phyloP scores from a whole-genome alignment of 2,797 vertebrate genomes.

The Eidolon dupreanum region DNA sequence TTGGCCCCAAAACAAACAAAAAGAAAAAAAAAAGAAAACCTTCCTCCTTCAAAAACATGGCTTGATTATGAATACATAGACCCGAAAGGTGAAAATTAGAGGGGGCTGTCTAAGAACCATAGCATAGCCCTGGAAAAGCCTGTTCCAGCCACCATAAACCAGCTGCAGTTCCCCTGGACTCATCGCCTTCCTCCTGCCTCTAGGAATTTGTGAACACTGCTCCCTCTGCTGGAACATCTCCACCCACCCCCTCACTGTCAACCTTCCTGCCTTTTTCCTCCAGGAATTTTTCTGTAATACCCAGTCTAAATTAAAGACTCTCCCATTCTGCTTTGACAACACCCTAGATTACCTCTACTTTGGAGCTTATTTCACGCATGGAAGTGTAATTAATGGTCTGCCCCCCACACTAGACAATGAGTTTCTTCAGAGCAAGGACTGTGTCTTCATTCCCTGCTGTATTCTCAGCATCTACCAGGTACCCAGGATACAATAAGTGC shows the following conservation, averaged over 20 bases:
- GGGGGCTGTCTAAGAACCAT: background rate
- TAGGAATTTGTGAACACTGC: background rate
- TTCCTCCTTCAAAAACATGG: constrained; percentile 21
- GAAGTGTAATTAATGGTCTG: background rate
- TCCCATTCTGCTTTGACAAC: background rate
- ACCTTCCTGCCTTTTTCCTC: background rate
- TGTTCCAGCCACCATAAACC: background rate
- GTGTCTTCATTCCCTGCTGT: background rate
- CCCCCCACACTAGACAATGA: background rate
- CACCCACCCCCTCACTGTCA: background rate
- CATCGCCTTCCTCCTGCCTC: background rate
- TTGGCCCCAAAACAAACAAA: background rate
- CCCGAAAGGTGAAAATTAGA: background rate
- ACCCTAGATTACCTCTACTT: background rate
- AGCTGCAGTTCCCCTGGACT: background rate
- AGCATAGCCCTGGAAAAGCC: background rate
- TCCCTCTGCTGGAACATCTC: background rate
- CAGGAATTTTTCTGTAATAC: background rate
- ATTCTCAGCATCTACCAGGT: background rate
- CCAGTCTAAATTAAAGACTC: background rate
- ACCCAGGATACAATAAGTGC: background rate
- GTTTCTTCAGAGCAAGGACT: background rate
- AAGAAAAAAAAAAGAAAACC: background rate
- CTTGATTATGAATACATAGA: background rate
- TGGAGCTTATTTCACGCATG: background rate